phyloP scores from a whole-genome alignment of 1,140 invertebrate genomes.

The Drosophila littoralis region DNA sequence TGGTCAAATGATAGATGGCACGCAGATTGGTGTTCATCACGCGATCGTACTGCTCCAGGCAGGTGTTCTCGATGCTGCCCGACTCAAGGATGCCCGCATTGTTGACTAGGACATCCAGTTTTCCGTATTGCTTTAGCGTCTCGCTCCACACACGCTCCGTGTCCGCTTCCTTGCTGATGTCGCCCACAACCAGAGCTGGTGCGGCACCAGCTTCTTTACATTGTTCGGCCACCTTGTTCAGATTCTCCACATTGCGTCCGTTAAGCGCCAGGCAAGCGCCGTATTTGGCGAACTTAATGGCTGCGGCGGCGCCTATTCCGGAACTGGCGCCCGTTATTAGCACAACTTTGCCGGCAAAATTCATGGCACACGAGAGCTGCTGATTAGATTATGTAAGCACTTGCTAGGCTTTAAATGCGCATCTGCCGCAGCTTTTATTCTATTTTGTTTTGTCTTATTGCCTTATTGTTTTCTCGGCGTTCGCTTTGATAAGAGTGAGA shows the following conservation, averaged over 20 bases:
- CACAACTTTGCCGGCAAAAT: conserved; percentile 89
- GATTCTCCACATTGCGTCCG: conserved; percentile 88
- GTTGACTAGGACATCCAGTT: conserved; percentile 92
- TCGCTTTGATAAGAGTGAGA: conserved; percentile 30
- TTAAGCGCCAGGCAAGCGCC: conserved; percentile 90
- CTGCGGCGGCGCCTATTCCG: conserved; percentile 94
- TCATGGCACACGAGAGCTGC: conserved; percentile 50
- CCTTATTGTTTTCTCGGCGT: conserved; percentile 1
- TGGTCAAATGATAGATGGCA: conserved; percentile 93
- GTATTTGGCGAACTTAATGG: conserved; percentile 90
- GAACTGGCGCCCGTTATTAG: conserved; percentile 93
- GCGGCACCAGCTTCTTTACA: conserved; percentile 80
- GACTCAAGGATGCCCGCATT: conserved; percentile 94
- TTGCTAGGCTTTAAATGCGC: conserved; percentile 19
- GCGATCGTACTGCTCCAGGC: conserved; percentile 92
- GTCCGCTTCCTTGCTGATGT: conserved; percentile 91
- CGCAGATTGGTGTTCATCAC: conserved; percentile 94
- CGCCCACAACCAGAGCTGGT: conserved; percentile 79
- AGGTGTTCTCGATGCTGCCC: conserved; percentile 93
- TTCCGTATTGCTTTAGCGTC: conserved; percentile 89
- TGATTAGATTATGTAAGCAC: conserved; percentile 52
- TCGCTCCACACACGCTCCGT: conserved; percentile 89
- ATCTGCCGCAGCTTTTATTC: conserved; percentile 34
- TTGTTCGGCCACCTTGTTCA: conserved; percentile 53
- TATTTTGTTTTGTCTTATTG: conserved; percentile 21